phyloP scores from a whole-genome alignment of 2,113 vertebrate species.

The Gobiocypris rarus region DNA sequence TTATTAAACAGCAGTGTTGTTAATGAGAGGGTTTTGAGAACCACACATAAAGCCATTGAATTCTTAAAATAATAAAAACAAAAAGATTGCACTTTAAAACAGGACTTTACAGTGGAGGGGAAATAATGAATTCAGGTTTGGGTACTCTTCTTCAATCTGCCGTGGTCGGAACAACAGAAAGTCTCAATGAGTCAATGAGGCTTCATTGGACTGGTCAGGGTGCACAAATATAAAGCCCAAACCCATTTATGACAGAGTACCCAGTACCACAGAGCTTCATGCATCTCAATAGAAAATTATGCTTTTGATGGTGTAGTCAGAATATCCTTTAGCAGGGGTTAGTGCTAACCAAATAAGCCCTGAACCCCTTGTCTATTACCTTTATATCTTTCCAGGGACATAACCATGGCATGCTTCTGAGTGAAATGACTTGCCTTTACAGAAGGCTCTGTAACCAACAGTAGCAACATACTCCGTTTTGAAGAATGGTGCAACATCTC shows the following conservation, averaged over 20 bases:
- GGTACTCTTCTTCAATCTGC: not conserved
- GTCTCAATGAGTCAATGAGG: not conserved
- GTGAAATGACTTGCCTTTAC: not conserved
- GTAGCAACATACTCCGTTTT: not conserved
- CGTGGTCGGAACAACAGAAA: not conserved
- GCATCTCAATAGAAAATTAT: not conserved
- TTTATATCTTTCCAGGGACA: not conserved
- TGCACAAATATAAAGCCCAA: not conserved
- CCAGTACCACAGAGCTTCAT: not conserved
- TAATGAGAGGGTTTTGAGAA: conserved; percentile 37
- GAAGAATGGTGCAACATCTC: not conserved
- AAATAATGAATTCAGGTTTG: not conserved
- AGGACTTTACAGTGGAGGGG: not conserved
- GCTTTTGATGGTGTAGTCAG: conserved; percentile 11
- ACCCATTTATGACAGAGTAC: not conserved
- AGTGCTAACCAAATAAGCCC: conserved; percentile 19
- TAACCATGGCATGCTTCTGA: not conserved
- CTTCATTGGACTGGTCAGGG: not conserved
- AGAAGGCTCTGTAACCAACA: not conserved
- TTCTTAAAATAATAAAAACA: not conserved
- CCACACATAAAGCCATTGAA: conserved; percentile 18
- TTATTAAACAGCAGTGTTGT: conserved; percentile 22
- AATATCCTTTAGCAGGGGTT: not conserved
- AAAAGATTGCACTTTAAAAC: not conserved
- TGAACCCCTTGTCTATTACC: conserved; percentile 15